Conservation (phyloP, 2,888 invertebrate genomes). For the Epinotia brunnichana region DNA sequence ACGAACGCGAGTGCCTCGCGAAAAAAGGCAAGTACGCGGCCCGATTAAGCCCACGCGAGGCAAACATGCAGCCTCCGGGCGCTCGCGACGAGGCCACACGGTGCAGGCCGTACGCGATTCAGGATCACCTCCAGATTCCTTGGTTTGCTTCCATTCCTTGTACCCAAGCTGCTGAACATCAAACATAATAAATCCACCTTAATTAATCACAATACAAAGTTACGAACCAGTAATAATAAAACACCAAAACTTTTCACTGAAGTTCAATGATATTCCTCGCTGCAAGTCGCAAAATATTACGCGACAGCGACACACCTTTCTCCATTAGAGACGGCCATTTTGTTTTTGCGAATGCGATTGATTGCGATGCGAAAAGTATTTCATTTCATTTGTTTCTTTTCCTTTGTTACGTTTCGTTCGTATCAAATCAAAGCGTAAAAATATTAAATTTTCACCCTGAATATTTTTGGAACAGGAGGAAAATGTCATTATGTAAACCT, state of each 20-base stretch:
- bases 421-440: conserved; percentile 3
- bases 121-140: conserved; percentile 53
- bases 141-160: conserved; percentile 40
- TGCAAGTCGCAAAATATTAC: conserved; percentile 62
- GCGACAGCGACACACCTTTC: conserved; percentile 78
- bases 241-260: conserved; percentile 82
- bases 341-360: conserved; percentile 58
- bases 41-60: conserved; percentile 74
- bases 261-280: conserved; percentile 72
- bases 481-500: neutral
- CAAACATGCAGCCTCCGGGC: conserved; percentile 77
- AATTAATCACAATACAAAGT: conserved; percentile 82
- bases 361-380: conserved; percentile 31
- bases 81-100: conserved; percentile 75
- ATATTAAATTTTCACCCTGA: neutral
- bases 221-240: conserved; percentile 78
- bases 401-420: conserved; percentile 51
- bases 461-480: neutral
- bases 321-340: conserved; percentile 74
- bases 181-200: conserved; percentile 79
- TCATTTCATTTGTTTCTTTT: conserved; percentile 49
- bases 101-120: conserved; percentile 68
- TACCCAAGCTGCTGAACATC: conserved; percentile 64
- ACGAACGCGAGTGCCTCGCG: conserved; percentile 59
- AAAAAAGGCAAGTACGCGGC: conserved; percentile 65